phyloP scores from a whole-genome alignment of 2,113 vertebrate species.

The Anarrhichthys ocellatus region DNA sequence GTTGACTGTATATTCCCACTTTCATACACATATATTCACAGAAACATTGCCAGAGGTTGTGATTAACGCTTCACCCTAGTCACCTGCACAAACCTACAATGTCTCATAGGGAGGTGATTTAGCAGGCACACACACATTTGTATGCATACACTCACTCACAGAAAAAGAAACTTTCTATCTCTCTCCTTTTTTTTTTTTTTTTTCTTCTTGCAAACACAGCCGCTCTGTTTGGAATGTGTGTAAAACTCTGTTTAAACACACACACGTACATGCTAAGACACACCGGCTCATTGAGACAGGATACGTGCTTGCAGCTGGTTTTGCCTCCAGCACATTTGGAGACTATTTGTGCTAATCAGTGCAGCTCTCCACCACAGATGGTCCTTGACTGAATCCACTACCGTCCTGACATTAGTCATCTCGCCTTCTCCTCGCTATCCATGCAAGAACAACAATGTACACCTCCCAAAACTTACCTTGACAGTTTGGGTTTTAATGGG shows the following conservation, averaged over 20 bases:
- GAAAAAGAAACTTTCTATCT: background rate
- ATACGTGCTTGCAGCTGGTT: background rate
- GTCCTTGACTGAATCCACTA: constrained; percentile 53
- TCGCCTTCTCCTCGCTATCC: constrained; percentile 26
- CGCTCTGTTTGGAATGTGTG: constrained; percentile 6
- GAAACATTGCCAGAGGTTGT: constrained; percentile 48
- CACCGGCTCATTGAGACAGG: background rate
- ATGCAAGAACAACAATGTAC: constrained; percentile 43
- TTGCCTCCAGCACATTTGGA: constrained; percentile 43
- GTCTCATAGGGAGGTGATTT: constrained; percentile 63
- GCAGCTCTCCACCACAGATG: constrained; percentile 64
- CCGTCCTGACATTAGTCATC: constrained; percentile 57
- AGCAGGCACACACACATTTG: constrained; percentile 31
- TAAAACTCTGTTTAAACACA: background rate
- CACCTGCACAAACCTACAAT: constrained; percentile 38
- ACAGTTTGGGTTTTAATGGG: constrained; percentile 63
- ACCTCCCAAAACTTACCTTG: constrained; percentile 53
- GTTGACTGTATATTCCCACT: constrained; percentile 1
- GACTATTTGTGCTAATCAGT: constrained; percentile 56
- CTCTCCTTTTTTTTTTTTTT: background rate
- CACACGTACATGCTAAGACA: constrained; percentile 16
- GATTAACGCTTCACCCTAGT: constrained; percentile 62
- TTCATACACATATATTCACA: constrained; percentile 16
- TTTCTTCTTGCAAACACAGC: constrained; percentile 16
- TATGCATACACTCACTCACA: background rate